phyloP scores from a whole-genome alignment of 2,797 vertebrate species.

The Rhadinocentrus ornatus region DNA sequence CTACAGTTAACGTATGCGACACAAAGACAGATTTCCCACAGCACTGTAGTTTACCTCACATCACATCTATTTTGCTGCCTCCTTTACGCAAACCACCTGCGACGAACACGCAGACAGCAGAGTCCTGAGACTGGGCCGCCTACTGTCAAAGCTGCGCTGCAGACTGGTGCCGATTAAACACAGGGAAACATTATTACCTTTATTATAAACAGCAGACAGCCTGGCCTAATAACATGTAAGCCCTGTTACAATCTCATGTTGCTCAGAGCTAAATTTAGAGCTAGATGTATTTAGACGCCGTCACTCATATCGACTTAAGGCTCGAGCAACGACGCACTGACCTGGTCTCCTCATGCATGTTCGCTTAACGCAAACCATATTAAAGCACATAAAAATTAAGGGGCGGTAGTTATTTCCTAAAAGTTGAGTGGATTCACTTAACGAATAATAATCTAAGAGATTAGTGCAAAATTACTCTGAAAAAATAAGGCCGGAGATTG shows the following conservation, averaged over 20 bases:
- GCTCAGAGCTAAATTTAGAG: constrained; percentile 73
- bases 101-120: constrained; percentile 29
- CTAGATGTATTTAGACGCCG: constrained; percentile 56
- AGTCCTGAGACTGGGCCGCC: constrained; percentile 2
- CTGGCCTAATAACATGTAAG: constrained; percentile 37
- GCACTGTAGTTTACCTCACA: constrained; percentile 2
- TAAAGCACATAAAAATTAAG: not conserved
- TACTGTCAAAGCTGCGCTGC: constrained; percentile 17
- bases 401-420: no score
- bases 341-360: not conserved
- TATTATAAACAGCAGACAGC: constrained; percentile 28
- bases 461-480: not conserved
- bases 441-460: not conserved
- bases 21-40: constrained; percentile 10
- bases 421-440: rapidly evolving
- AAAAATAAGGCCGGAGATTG: constrained; percentile 60
- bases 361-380: not conserved
- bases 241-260: constrained; percentile 39
- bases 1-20: constrained; percentile 13
- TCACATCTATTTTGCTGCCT: constrained; percentile 48
- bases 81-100: constrained; percentile 68
- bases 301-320: constrained; percentile 40
- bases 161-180: constrained; percentile 3
- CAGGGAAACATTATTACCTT: constrained; percentile 12
- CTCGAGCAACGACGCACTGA: constrained; percentile 38